Evolutionary conservation across 1,140 invertebrate species (phyloP), one percentile per base, ranked within the genome.

Genomic region (Hermetia illucens): DNA sequence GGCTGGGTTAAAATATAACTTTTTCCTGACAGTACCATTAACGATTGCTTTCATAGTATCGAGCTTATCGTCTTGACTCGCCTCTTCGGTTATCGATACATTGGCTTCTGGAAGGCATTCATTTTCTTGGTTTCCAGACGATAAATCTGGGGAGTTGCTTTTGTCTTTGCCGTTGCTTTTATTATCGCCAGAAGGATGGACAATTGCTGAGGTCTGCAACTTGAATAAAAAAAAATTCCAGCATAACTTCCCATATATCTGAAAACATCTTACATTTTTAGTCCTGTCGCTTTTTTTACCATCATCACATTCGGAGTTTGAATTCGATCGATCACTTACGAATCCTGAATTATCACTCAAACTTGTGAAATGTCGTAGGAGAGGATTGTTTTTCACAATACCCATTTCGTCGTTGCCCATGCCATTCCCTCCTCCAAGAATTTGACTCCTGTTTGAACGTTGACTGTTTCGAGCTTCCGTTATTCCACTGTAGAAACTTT

Each of bases 1-100:
- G 3, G 83, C 81, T 2, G 84, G 84, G 59, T 88, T 88, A 46
- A 90, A 87, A 50, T 87, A 87, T 0, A 88, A 64, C 49, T 88
- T 87, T 41, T 78, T 72, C 37, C 82, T 65, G 6, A 77, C 73
- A 38, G 68, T 74, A 6, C 75, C 65, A 45, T 69, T 70, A 15
- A 64, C 67, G 41, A 79, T 75, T 33, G 72, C 69, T 44, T 70
- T 59, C 2, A 76, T 58, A 34, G 70, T 69, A 45, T 77, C 74
- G 36, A 74, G 56, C 34, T 64, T 62, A 32, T 77, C 74, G 33
- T 79, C 69, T 34, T 56, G 57, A 52, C 79, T 82, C 22, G 76
- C 66, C 8, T 82, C 85, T 61, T 88, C 83, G 2, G 86, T 74
- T 27, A 88, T 83, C 4, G 81, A 77, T 17, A 86, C 81, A 55